These are phyloP conservation scores for Sarcophaga variegata DNA, from an alignment of 2,888 invertebrate genomes.

Conservation along the genomic window DNA sequence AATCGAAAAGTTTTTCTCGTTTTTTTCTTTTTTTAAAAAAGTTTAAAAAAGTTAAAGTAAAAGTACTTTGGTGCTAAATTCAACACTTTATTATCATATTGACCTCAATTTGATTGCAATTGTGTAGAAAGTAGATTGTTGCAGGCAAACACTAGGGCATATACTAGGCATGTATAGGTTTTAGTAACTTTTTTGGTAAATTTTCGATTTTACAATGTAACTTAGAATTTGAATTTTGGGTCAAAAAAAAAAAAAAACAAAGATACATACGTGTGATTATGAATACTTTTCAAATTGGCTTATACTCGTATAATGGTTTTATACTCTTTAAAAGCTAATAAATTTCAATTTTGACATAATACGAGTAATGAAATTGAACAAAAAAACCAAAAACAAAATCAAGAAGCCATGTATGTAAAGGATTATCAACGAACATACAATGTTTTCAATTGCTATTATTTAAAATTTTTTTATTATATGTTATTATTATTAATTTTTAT, in stretches of 20 bases:
- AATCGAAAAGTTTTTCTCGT: slow-evolving; percentile 28
- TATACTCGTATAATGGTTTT: background rate
- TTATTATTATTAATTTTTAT: too few relatives aligned
- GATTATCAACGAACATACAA: background rate
- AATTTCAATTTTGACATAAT: slow-evolving; percentile 18
- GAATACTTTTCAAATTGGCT: too few relatives aligned
- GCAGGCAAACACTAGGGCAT: background rate
- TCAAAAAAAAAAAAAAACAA: background rate
- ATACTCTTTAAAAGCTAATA: slow-evolving; percentile 19
- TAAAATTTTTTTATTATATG: background rate
- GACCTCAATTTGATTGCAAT: slow-evolving; percentile 51
- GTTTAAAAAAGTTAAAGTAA: slow-evolving; percentile 14
- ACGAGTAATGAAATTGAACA: slow-evolving; percentile 10
- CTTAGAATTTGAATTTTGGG: slow-evolving; percentile 23
- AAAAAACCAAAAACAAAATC: too few relatives aligned
- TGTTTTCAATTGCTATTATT: slow-evolving; percentile 16
- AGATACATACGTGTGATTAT: too few relatives aligned
- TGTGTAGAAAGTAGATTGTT: slow-evolving; percentile 31
- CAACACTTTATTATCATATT: slow-evolving; percentile 46
- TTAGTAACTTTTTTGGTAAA: slow-evolving; percentile 25
- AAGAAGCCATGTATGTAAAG: too few relatives aligned
- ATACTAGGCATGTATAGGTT: background rate
- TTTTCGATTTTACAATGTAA: slow-evolving; percentile 14
- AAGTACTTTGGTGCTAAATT: slow-evolving; percentile 40
- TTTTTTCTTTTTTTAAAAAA: background rate